A percentile compares a stretch with the other conserved stretches of the same genome.
Conservation (phyloP, 2,113 vertebrate genomes). For the Anarrhichthys ocellatus region DNA sequence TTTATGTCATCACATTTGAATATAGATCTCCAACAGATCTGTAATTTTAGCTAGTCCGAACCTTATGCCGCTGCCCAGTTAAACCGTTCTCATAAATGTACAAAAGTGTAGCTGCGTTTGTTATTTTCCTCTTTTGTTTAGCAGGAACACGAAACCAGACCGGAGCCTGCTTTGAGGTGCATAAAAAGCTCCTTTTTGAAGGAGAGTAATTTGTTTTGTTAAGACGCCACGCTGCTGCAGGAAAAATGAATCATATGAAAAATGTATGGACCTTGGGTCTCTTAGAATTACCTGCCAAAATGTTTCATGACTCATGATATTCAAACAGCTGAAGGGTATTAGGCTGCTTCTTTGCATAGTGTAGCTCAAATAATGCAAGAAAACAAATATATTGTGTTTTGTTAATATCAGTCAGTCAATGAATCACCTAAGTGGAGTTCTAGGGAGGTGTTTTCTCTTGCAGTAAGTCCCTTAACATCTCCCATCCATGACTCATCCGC, state of each 20-base stretch:
- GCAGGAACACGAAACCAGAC: slow-evolving; percentile 8
- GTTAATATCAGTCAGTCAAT: slow-evolving; percentile 25
- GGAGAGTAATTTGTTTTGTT: slow-evolving; percentile 77
- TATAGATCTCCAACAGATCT: not conserved
- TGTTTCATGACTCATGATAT: slow-evolving; percentile 82
- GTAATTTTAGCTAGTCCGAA: not conserved
- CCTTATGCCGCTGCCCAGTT: slow-evolving; percentile 16
- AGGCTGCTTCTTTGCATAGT: slow-evolving; percentile 57
- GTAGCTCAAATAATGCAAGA: slow-evolving; percentile 39
- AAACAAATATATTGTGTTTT: slow-evolving; percentile 46
- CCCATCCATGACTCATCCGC: slow-evolving; percentile 3
- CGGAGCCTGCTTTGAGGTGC: slow-evolving; percentile 18
- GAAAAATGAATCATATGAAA: slow-evolving; percentile 80
- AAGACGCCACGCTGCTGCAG: slow-evolving; percentile 68
- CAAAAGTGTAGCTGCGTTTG: not conserved
- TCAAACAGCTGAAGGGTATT: slow-evolving; percentile 71
- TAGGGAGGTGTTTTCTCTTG: not conserved
- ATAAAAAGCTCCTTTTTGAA: slow-evolving; percentile 47
- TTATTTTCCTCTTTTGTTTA: slow-evolving; percentile 9
- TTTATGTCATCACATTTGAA: not conserved
- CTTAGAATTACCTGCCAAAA: slow-evolving; percentile 83
- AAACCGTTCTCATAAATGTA: slow-evolving; percentile 7
- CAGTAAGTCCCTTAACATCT: not conserved
- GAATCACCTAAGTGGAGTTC: slow-evolving; percentile 15
- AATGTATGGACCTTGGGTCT: slow-evolving; percentile 77